Conservation (phyloP, 2,797 vertebrate genomes). For the Acanthurus leucopareius region DNA sequence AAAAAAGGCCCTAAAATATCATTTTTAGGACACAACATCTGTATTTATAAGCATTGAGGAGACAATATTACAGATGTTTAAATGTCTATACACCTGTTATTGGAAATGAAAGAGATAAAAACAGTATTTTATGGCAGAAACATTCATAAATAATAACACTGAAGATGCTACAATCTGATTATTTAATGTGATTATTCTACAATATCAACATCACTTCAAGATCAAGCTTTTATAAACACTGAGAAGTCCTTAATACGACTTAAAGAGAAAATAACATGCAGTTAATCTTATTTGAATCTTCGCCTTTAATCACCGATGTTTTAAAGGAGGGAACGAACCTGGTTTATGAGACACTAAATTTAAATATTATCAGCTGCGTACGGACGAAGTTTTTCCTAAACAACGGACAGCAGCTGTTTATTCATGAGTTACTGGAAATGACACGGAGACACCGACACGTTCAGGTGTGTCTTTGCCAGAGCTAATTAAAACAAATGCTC, state of each 20-base stretch:
- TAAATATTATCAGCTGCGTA: neutral
- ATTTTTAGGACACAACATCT: neutral
- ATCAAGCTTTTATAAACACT: neutral
- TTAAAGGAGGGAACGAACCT: neutral
- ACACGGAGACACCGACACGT: neutral
- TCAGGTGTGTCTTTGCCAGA: constrained; percentile 41
- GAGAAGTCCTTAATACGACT: neutral
- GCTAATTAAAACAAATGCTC: constrained; percentile 50
- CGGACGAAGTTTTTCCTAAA: neutral
- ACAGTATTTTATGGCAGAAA: neutral
- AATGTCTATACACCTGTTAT: neutral
- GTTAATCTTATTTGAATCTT: neutral
- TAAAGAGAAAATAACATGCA: too few species aligned
- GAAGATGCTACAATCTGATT: too few species aligned
- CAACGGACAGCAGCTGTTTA: constrained; percentile 49
- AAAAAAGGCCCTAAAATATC: neutral
- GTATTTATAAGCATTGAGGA: neutral
- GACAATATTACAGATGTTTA: too few species aligned
- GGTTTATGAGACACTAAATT: neutral
- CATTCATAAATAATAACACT: neutral
- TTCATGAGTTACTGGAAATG: constrained; percentile 45
- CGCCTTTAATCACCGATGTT: neutral
- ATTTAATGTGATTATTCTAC: neutral
- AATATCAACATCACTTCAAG: neutral
- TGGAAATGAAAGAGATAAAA: neutral